These are phyloP conservation scores for Sinocyclocheilus anophthalmus DNA, from an alignment of 2,113 vertebrate species.

Conservation along the genomic window DNA sequence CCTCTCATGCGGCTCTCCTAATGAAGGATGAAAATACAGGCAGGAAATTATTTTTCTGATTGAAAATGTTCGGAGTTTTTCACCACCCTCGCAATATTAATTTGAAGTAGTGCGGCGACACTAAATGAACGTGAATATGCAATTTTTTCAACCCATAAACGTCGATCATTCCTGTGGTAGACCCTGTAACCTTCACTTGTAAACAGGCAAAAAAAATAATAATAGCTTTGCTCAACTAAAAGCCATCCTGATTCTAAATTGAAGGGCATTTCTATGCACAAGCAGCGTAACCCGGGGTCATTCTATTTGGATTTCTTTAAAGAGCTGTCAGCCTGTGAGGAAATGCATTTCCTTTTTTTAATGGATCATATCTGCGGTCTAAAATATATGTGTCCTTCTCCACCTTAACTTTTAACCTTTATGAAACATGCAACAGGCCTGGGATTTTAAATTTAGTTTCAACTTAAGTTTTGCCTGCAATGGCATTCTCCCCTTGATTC, in stretches of 20 bases:
- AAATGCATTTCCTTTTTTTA: conserved; percentile 44
- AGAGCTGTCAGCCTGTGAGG: conserved; percentile 40
- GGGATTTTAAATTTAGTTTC: conserved; percentile 12
- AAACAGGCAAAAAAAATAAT: conserved; percentile 10
- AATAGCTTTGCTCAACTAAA: conserved; percentile 18
- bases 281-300: conserved; percentile 31
- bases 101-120: not conserved
- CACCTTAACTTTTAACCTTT: conserved; percentile 36
- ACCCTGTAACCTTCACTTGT: conserved; percentile 37
- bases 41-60: conserved; percentile 39
- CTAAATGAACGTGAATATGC: conserved; percentile 6
- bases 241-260: not conserved
- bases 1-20: not conserved
- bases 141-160: not conserved
- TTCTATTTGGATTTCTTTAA: conserved; percentile 41
- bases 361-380: conserved; percentile 37
- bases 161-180: conserved; percentile 22
- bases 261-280: conserved; percentile 27
- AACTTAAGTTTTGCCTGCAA: conserved; percentile 4
- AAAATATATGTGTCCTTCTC: conserved; percentile 19
- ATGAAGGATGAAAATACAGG: conserved; percentile 54
- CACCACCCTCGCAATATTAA: conserved; percentile 22
- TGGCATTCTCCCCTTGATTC: not conserved
- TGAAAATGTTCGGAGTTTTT: conserved; percentile 34
- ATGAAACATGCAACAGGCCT: not conserved